phyloP scores from a whole-genome alignment of 1,140 invertebrate genomes.

The Sminthurinus signatus region DNA sequence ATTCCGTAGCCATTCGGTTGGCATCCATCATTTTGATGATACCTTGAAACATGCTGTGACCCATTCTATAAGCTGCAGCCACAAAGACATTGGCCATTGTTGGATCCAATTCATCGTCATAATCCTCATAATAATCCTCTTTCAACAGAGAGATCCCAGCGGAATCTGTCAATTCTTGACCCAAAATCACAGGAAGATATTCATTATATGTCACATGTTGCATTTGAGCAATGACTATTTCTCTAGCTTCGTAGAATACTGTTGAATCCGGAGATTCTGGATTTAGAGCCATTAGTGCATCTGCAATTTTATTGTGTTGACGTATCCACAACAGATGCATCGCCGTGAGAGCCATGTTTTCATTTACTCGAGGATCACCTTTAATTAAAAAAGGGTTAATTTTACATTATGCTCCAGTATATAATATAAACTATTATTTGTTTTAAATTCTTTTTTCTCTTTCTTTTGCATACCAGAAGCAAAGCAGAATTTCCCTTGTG shows the following conservation, averaged over 20 bases:
- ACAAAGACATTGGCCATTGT: constrained; percentile 86
- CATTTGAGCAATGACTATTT: constrained; percentile 56
- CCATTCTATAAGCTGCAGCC: constrained; percentile 80
- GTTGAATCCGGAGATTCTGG: constrained; percentile 77
- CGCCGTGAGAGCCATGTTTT: constrained; percentile 4
- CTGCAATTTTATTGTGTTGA: constrained; percentile 85
- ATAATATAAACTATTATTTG: too few species aligned
- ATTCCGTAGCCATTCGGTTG: constrained; percentile 55
- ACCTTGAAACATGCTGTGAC: constrained; percentile 44
- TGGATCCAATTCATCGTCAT: constrained; percentile 66
- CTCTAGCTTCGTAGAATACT: constrained; percentile 73
- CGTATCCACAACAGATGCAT: constrained; percentile 51
- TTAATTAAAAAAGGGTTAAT: too few species aligned
- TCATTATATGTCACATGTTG: constrained; percentile 56
- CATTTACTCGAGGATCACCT: constrained; percentile 78
- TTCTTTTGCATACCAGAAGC: constrained; percentile 33
- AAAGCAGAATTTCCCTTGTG: constrained; percentile 43
- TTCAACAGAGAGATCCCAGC: constrained; percentile 54
- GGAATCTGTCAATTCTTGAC: constrained; percentile 48
- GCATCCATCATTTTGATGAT: constrained; percentile 60
- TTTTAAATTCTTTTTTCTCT: too few species aligned
- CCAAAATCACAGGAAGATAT: constrained; percentile 54
- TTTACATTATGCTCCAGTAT: too few species aligned
- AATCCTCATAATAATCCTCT: constrained; percentile 56
- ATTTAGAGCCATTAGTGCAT: constrained; percentile 63